These are phyloP conservation scores for Platysteira castanea DNA, from an alignment of 2,113 vertebrate genomes.

Conservation along the genomic window DNA sequence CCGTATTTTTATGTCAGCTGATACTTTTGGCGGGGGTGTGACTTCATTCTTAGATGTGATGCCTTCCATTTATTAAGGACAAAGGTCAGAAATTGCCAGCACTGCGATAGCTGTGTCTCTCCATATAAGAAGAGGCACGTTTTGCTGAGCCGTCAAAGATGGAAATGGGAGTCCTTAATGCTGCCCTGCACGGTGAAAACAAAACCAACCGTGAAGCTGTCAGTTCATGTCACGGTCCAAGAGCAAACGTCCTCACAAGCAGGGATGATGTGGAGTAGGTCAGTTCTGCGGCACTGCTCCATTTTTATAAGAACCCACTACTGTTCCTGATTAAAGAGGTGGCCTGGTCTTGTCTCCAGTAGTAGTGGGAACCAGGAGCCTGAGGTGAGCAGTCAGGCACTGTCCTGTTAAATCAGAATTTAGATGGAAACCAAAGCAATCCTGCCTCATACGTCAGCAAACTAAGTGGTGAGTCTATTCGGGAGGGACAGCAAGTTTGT, in stretches of 20 bases:
- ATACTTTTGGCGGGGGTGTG: not conserved
- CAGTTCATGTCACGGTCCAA: not conserved
- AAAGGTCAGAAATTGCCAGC: slow-evolving; percentile 21
- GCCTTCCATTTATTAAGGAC: slow-evolving; percentile 22
- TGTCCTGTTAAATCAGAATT: not conserved
- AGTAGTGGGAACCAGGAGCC: not conserved
- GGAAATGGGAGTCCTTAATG: not conserved
- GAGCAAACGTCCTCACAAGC: not conserved
- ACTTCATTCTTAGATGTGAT: slow-evolving; percentile 30
- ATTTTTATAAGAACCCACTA: not conserved
- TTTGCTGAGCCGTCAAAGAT: not conserved
- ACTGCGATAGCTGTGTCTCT: not conserved
- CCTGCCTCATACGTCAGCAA: not conserved
- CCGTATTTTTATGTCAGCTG: slow-evolving; percentile 24
- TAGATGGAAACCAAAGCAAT: not conserved
- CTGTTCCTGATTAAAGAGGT: not conserved
- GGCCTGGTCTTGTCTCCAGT: not conserved
- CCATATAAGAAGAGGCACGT: not conserved
- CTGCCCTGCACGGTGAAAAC: not conserved
- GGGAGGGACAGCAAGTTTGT: not conserved
- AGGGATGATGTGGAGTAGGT: not conserved
- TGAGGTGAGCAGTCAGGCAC: not conserved
- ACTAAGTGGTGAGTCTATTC: not conserved
- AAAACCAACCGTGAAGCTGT: not conserved
- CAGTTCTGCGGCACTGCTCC: not conserved